Evolutionary conservation across 2,888 invertebrate species (phyloP).

Genomic region (Neoaliturus tenellus): DNA sequence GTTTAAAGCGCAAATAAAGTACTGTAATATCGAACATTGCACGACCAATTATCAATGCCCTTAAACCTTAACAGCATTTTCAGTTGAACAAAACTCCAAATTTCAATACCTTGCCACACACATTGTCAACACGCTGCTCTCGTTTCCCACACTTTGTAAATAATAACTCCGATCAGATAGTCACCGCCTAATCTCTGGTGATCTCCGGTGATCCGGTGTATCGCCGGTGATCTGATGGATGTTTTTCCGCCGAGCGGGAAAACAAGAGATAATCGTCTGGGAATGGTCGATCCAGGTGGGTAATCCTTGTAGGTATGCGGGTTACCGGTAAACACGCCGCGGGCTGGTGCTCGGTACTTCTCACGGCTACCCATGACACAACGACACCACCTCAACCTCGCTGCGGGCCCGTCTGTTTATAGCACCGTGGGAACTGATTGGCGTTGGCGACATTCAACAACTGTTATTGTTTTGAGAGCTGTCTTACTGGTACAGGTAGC

Average conservation of each 20-base stretch:
- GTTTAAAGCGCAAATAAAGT: no score
- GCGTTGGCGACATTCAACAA: no score
- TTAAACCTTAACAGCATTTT: no score
- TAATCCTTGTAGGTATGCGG: slow-evolving; percentile 4
- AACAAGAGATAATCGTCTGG: slow-evolving; percentile 7
- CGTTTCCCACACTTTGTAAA: not conserved
- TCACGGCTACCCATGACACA: not conserved
- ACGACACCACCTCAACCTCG: no score
- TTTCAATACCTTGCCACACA: no score
- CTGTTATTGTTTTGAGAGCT: no score
- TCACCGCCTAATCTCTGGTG: not conserved
- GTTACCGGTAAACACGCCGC: no score
- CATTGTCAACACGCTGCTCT: not conserved
- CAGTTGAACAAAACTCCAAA: no score
- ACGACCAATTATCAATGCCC: no score
- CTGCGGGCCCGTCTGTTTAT: not conserved
- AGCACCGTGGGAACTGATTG: not conserved
- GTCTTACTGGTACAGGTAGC: no score
- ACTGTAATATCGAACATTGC: no score
- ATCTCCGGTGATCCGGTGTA: not conserved
- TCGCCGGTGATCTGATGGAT: not conserved
- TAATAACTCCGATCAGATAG: slow-evolving; percentile 1
- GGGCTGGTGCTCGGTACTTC: no score
- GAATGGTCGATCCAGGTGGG: not conserved
- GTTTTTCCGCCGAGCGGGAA: not conserved